Percentiles rank a stretch among this genome's conserved stretches.
Evolutionary conservation across 2,113 vertebrate species (phyloP).

Genomic region (Alethe castanea): DNA sequence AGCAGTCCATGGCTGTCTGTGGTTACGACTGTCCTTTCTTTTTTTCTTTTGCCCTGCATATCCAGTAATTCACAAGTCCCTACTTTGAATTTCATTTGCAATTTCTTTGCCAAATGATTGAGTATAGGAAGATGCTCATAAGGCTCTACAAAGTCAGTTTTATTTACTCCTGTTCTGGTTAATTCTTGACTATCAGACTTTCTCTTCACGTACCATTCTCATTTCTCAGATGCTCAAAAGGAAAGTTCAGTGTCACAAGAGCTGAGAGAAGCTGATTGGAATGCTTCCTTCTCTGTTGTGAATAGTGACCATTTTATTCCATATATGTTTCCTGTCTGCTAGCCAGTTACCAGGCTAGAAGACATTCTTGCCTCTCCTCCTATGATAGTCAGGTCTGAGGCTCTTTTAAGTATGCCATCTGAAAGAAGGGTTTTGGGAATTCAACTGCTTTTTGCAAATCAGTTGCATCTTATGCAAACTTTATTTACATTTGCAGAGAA

Average conservation of each 20-base stretch:
- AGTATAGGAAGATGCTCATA: not conserved
- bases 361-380: not conserved
- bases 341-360: not conserved
- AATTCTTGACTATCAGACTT: not conserved
- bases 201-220: not conserved
- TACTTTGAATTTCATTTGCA: not conserved
- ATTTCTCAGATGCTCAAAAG: not conserved
- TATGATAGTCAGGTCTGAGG: not conserved
- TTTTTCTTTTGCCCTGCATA: not conserved
- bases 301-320: not conserved
- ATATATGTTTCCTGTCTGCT: not conserved
- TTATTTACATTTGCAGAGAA: not conserved
- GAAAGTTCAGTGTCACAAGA: not conserved
- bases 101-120: not conserved
- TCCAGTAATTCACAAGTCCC: not conserved
- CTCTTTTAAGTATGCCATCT: rapidly evolving
- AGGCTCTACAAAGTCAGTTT: not conserved
- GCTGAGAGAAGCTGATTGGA: not conserved
- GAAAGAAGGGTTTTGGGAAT: not conserved
- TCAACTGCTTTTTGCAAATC: not conserved
- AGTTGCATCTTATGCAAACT: not conserved
- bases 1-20: not conserved
- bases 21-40: not conserved
- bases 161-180: not conserved
- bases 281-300: not conserved